phyloP scores from a whole-genome alignment of 1,140 invertebrate genomes.

The Dreissena polymorpha region DNA sequence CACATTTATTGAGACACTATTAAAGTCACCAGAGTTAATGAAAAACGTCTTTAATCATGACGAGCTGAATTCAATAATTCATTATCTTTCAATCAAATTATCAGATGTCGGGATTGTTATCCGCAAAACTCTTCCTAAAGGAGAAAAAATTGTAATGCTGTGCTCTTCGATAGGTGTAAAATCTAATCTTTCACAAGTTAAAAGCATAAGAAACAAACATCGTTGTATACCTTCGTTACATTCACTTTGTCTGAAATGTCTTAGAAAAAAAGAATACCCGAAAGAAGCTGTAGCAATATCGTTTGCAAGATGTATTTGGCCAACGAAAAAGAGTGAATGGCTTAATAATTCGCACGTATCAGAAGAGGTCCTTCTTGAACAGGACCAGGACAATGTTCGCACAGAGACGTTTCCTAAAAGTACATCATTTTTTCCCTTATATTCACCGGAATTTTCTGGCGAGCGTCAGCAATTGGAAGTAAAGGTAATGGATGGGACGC shows the following conservation, averaged over 20 bases:
- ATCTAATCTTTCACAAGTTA: not conserved
- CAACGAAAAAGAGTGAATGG: not conserved
- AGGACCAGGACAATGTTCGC: not conserved
- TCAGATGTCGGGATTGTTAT: not conserved
- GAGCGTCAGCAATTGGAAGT: not conserved
- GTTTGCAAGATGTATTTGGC: not conserved
- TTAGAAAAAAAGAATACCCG: constrained; percentile 7
- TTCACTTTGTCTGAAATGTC: not conserved
- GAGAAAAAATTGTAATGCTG: constrained; percentile 7
- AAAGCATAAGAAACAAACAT: not conserved
- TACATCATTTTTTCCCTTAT: not conserved
- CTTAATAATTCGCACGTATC: not conserved
- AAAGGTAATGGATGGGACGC: constrained; percentile 7
- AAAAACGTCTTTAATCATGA: no score
- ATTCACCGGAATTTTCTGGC: not conserved
- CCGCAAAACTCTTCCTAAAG: not conserved
- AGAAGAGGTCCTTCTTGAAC: not conserved
- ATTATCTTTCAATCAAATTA: no score
- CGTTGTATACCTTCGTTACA: not conserved
- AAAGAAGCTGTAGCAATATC: constrained; percentile 16
- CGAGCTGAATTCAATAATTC: no score
- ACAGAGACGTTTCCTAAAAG: not conserved
- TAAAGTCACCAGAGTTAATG: no score
- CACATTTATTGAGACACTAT: no score
- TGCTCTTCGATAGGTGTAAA: not conserved